Evolutionary conservation across 2,797 vertebrate species (phyloP), one percentile per base, ranked within the genome.

Genomic region (Esox lucius): DNA sequence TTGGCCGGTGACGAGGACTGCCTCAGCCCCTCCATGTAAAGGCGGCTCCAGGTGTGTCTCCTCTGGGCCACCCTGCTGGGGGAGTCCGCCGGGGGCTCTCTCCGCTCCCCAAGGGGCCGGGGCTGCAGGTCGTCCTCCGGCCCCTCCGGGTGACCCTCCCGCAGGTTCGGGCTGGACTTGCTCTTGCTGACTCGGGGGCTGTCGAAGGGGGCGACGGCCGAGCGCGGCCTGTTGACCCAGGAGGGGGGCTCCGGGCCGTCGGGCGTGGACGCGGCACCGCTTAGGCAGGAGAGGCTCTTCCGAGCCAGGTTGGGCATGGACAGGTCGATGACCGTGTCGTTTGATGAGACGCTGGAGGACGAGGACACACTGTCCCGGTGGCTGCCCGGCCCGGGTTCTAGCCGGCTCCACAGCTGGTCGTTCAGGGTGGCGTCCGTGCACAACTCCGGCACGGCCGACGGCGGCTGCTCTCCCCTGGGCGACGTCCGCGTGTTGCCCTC

Each of bases 341-440:
- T 96, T 86, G 96, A 99, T 0, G 96, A 99, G 91, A 98, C 93
- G 87, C 97, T 98, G 74, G 98, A 99, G 22, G 96, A 97, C 0
- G 96, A 98, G 39, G 97, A 98, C 91, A 97, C 90, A 22, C 96
- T 98, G 88, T 97, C 95, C 0, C 94, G 83, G 78, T 96, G 95
- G 82, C 80, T 93, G 79, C 89, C 80, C 0, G 92, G 88, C 12
- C 98, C 81, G 0, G 92, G 88, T 7, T 98, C 96, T 42, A 98
- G 90, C 81, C 95, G 96, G 90, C 94, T 95, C 97, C 97, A 98
- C n/a, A 98, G 93, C 24, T 90, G 89, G 87, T 98, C 97, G 0
- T 95, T 93, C 31, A 94, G 68, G 0, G 96, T 98, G 72, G 95
- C 95, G 0, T 98, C 95, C 0, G 90, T 96, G 80, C 91, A 93